Conservation (phyloP, 2,888 invertebrate species). For the Phorcus lineatus region DNA sequence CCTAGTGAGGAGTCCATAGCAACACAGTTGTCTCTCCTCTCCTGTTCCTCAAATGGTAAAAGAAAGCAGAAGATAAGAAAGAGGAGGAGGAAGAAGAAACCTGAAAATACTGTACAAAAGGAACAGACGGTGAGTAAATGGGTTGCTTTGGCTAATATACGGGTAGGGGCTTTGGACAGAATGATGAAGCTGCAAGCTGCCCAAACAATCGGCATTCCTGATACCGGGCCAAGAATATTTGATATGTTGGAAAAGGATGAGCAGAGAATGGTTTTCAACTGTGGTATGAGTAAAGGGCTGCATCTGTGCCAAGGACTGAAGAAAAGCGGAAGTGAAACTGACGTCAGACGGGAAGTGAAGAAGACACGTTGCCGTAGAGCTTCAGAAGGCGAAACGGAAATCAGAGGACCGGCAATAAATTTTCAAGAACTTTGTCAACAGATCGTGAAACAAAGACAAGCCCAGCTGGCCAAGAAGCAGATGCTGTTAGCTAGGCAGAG, state of each 20-base stretch:
- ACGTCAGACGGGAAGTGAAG: conserved; percentile 30
- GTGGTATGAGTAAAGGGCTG: conserved; percentile 43
- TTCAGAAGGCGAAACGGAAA: conserved; percentile 45
- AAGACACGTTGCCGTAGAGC: conserved; percentile 24
- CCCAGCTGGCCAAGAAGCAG: conserved; percentile 24
- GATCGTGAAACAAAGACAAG: conserved; percentile 36
- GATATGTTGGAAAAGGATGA: conserved; percentile 46
- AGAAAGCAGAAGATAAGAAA: not conserved
- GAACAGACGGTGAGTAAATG: conserved; percentile 47
- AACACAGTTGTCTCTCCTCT: conserved; percentile 56
- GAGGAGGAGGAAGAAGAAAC: not conserved
- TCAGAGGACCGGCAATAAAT: conserved; percentile 46
- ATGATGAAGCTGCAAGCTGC: conserved; percentile 47
- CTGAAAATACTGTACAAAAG: not conserved
- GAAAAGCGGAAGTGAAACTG: conserved; percentile 49
- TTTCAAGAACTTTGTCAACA: conserved; percentile 54
- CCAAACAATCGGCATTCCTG: not conserved
- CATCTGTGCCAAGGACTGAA: conserved; percentile 35
- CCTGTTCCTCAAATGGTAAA: conserved; percentile 6
- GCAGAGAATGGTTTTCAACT: conserved; percentile 39
- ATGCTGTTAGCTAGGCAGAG: conserved; percentile 33
- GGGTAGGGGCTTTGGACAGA: conserved; percentile 46
- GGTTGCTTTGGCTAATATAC: conserved; percentile 46
- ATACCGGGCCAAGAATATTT: conserved; percentile 19
- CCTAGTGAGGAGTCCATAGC: conserved; percentile 58